Conservation (phyloP, 2,888 invertebrate species). For the Synanthedon myopaeformis region DNA sequence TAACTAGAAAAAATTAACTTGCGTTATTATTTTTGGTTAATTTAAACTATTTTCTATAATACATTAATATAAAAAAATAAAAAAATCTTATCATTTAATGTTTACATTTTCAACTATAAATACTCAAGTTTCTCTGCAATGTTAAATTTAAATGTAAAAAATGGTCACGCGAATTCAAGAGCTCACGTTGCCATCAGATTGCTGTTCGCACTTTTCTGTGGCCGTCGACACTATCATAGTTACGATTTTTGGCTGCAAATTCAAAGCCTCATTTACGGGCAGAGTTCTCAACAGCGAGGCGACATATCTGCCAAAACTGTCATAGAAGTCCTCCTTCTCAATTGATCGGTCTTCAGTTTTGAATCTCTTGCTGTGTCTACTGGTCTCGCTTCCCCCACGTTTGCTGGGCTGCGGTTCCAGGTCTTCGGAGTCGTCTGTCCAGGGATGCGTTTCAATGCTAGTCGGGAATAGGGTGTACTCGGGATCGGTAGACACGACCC, state of each 20-base stretch:
- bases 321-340: slow-evolving; percentile 19
- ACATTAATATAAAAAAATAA: no score
- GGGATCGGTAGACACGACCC: not conserved
- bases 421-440: not conserved
- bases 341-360: not conserved
- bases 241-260: slow-evolving; percentile 23
- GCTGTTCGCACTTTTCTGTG: slow-evolving; percentile 3
- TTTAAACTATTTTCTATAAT: no score
- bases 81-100: no score
- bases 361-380: not conserved
- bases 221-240: slow-evolving; percentile 4
- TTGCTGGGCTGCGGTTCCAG: not conserved
- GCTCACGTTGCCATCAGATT: slow-evolving; percentile 1
- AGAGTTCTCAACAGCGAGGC: slow-evolving; percentile 25
- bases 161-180: no score
- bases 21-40: no score
- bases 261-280: slow-evolving; percentile 20
- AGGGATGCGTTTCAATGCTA: not conserved
- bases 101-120: no score
- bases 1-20: no score
- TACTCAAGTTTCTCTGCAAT: no score
- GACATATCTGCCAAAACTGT: slow-evolving; percentile 32
- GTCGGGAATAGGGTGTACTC: not conserved
- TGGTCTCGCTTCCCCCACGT: not conserved
- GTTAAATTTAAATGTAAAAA: no score